These are phyloP conservation scores for Dufourea novaeangliae DNA, from an alignment of 1,140 invertebrate genomes.

Conservation along the genomic window DNA sequence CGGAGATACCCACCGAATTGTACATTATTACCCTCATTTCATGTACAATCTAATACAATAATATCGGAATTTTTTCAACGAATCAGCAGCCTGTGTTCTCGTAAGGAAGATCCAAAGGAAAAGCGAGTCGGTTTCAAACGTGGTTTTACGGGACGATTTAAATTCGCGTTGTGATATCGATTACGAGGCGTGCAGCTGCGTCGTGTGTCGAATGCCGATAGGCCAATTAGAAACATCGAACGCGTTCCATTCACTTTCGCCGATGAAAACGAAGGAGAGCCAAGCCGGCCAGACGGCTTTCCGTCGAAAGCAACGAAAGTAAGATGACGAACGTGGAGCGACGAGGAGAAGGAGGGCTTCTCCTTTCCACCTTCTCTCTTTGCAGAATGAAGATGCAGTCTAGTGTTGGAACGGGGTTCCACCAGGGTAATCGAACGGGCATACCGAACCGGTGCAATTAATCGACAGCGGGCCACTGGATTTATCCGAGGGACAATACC, in stretches of 20 bases:
- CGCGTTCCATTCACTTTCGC: constrained; percentile 79
- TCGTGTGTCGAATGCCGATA: constrained; percentile 42
- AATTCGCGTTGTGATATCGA: constrained; percentile 17
- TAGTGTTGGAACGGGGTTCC: constrained; percentile 13
- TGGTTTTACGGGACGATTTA: not conserved
- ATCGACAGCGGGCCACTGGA: not conserved
- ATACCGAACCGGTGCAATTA: too few relatives aligned
- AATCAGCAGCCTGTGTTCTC: too few relatives aligned
- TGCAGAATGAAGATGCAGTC: not conserved
- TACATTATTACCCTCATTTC: too few relatives aligned
- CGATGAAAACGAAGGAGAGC: constrained; percentile 74
- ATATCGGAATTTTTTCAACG: too few relatives aligned
- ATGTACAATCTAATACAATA: too few relatives aligned
- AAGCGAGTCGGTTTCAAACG: not conserved
- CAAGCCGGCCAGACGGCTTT: not conserved
- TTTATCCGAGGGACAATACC: constrained; percentile 35
- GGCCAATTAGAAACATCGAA: constrained; percentile 73
- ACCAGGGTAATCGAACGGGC: constrained; percentile 43
- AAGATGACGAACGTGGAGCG: constrained; percentile 20
- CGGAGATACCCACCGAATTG: too few relatives aligned
- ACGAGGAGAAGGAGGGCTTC: not conserved
- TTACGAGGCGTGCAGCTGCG: constrained; percentile 31
- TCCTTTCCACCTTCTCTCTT: too few relatives aligned
- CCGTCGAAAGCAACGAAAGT: constrained; percentile 48
- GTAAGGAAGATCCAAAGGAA: not conserved